Evolutionary conservation across 2,113 vertebrate species (phyloP), one percentile per base, ranked within the genome.

Genomic region (Stigmatopora argus): DNA sequence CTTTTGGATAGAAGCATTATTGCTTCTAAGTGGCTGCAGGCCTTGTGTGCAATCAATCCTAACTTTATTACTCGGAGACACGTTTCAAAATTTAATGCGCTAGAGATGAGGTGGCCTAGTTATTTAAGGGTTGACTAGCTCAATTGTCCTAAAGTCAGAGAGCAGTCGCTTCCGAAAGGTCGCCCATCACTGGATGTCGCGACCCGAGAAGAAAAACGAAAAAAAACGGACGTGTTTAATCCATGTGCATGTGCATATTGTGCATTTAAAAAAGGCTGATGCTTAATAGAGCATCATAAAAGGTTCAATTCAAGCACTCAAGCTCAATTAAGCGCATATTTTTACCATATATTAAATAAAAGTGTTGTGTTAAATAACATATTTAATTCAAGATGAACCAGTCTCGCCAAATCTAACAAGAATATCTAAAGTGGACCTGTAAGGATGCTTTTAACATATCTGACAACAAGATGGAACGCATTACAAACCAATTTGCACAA

Each of bases 1-100:
- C 19, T 19, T 23, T 11, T 53, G 51, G 11, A 53, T 56, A 56
- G 23, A 56, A 31, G 53, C 59, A 45, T 61, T 61, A 61, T 61
- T 61, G 41, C 59, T 61, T 61, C 19, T 45, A 21, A 46, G n/a
- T 12, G 6, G 59, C 59, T 61, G 38, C 19, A 45, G 59, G 59
- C 38, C 19, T 45, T n/a, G 10, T 48, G 62, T 48, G 64, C 71
- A 83, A 86, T 86, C 86, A 82, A 74, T 86, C 70, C 78, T 55
- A 78, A 81, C 78, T 84, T 83, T 83, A 85, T 85, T 83, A 81
- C 81, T 78, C 64, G 38, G 57, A 56, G 62, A 82, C 59, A 55
- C 59, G 74, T 77, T 78, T 82, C 67, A 85, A 88, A 86, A 83
- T 83, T 86, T 85, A 35, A 84, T 83, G 76, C 64, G 66, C 63